These are phyloP conservation scores for Aphidoletes aphidimyza DNA, from an alignment of 2,888 invertebrate genomes.

Conservation along the genomic window DNA sequence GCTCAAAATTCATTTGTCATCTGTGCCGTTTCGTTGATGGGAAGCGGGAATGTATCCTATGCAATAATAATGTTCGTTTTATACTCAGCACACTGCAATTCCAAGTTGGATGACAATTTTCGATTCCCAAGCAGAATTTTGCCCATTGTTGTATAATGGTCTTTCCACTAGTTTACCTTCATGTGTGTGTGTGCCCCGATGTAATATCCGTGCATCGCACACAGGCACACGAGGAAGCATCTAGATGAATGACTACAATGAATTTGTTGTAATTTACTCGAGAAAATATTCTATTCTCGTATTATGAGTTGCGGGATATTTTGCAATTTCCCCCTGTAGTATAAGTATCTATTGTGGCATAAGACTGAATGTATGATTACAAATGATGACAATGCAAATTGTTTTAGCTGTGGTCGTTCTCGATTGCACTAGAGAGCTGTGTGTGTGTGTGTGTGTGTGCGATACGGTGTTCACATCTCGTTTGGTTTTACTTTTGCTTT, in stretches of 20 bases:
- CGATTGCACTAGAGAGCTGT: background rate
- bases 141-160: background rate
- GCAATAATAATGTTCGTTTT: background rate
- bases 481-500: too few relatives aligned
- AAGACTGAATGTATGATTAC: slow-evolving; percentile 35
- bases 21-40: too few relatives aligned
- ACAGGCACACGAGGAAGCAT: background rate
- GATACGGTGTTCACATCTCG: too few relatives aligned
- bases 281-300: slow-evolving; percentile 3
- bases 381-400: slow-evolving; percentile 49
- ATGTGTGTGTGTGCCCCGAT: too few relatives aligned
- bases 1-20: slow-evolving; percentile 30
- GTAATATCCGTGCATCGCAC: background rate
- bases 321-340: background rate
- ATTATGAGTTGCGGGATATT: background rate
- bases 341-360: background rate
- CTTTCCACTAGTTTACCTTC: background rate
- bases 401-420: background rate
- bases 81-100: background rate
- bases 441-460: too few relatives aligned
- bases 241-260: slow-evolving; percentile 17
- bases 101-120: too few relatives aligned
- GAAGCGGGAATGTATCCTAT: too few relatives aligned
- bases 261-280: background rate
- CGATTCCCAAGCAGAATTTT: background rate